Evolutionary conservation across 2,797 vertebrate species (phyloP).

Genomic region (Sebastes matsubarae): DNA sequence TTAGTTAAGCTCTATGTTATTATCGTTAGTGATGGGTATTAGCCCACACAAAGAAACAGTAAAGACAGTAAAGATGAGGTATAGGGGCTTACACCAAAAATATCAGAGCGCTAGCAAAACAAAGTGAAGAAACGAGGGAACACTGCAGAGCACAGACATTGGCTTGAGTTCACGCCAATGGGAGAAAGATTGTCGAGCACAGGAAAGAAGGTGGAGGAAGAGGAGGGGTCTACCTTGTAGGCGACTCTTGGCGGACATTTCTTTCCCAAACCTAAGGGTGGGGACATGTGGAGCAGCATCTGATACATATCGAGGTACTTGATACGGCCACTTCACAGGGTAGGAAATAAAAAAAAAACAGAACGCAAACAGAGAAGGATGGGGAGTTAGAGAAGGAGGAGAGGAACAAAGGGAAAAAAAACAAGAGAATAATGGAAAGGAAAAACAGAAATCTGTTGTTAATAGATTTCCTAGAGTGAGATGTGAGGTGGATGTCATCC

Average conservation of each 20-base stretch:
- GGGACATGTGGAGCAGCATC: slow-evolving; percentile 99
- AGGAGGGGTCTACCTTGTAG: slow-evolving; percentile 93
- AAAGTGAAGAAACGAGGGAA: slow-evolving; percentile 67
- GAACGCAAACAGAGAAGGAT: slow-evolving; percentile 75
- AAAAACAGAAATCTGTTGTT: slow-evolving; percentile 91
- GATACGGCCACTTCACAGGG: slow-evolving; percentile 93
- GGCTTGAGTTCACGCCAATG: slow-evolving; percentile 75
- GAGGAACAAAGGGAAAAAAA: slow-evolving; percentile 58
- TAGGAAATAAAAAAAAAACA: slow-evolving; percentile 58
- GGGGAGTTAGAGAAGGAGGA: slow-evolving; percentile 76
- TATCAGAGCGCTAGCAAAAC: slow-evolving; percentile 70
- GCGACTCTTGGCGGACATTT: slow-evolving; percentile 98
- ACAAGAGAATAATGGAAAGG: slow-evolving; percentile 56
- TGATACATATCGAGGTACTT: slow-evolving; percentile 99
- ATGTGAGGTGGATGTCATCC: slow-evolving; percentile 77
- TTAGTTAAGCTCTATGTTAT: not conserved
- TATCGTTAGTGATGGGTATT: slow-evolving; percentile 9
- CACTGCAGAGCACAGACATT: slow-evolving; percentile 79
- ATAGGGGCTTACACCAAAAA: slow-evolving; percentile 65
- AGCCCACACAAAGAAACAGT: slow-evolving; percentile 33
- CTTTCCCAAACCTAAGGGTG: slow-evolving; percentile 99
- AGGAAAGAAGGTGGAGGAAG: slow-evolving; percentile 53
- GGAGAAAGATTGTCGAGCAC: slow-evolving; percentile 67
- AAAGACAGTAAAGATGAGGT: slow-evolving; percentile 23
- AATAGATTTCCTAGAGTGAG: slow-evolving; percentile 85